Evolutionary conservation across 2,113 vertebrate species (phyloP), one percentile per base, ranked within the genome.

Genomic region (Pitta sordida): DNA sequence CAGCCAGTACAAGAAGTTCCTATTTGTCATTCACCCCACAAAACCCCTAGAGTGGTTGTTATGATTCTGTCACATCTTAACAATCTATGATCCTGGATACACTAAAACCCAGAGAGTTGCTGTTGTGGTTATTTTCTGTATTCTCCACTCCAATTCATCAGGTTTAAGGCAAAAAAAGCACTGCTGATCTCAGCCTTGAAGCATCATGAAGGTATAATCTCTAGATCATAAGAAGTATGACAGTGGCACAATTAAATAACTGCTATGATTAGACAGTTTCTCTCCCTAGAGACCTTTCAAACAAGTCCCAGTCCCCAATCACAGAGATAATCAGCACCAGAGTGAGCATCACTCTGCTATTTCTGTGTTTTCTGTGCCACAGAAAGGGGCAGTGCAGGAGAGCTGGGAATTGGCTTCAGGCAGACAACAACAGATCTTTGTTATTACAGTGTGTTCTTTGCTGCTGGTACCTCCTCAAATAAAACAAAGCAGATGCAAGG

Each of bases 391-490:
- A 80, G 60, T 17, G 52, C 7, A 12, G 76, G 56, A 80, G 58
- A 71, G 49, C 62, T 84, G 69, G 73, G 74, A 90, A 84, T 2
- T 75, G 62, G 62, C 83, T 80, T 58, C 88, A 88, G 83, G 95
- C 79, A 77, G 53, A 69, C 78, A 93, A 43, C 58, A 74, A 26
- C 44, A 73, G 58, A 53, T 58, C 86, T 88, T 49, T 78, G 58
- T 88, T 78, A 56, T 52, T 70, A 62, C 86, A 78, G 26, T 3
- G 65, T 63, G 94, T 71, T 86, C 59, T 58, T 48, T 78, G 62
- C 81, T 89, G 83, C 81, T 87, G 65, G 69, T 64, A 73, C 84
- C 89, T 91, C 89, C 86, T 90, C 83, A 79, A 64, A 79, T 71
- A 89, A 95, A 91, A 53, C 53, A 92, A 87, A 85, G 89, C 85